Evolutionary conservation across 2,888 invertebrate genomes (phyloP), one percentile per base, ranked within the genome.

Genomic region (Dryomyza anilis): DNA sequence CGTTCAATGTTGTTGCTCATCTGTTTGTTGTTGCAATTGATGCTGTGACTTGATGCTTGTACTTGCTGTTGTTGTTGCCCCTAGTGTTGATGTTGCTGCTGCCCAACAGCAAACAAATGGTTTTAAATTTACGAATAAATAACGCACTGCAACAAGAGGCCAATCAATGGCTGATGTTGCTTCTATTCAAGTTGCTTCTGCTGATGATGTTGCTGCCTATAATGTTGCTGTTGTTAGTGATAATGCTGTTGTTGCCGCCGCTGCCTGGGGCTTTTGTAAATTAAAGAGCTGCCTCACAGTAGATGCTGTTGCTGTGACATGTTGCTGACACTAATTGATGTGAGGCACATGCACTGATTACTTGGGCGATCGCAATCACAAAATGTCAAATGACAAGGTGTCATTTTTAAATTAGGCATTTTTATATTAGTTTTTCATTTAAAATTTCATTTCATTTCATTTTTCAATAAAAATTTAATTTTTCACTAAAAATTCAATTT

Each of bases 271-370:
- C n/a, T n/a, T n/a, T n/a, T n/a, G n/a, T n/a, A n/a, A n/a, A n/a
- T n/a, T n/a, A n/a, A n/a, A n/a, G n/a, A n/a, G n/a, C n/a, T n/a
- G n/a, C n/a, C n/a, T n/a, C n/a, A n/a, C n/a, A n/a, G n/a, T n/a
- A n/a, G n/a, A n/a, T n/a, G n/a, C n/a, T n/a, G n/a, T n/a, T n/a
- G 39, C 39, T 39, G 33, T 55, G 53, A 30, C 30, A 53, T 53
- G 3, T 19, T 2, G 12, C 2, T 53, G 30, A 53, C 53, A 30
- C 53, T 30, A 27, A 53, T 53, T 53, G 23, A 53, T 53, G 3
- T 23, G 7, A 6, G 48, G 19, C 25, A 12, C 25, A 23, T 1
- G 23, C 23, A 25, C n/a, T 39, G 39, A n/a, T 39, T 39, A 6
- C 3, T 39, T 39, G 39, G 16, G 7, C 39, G 16, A 39, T 3